Conservation (phyloP, 2,113 vertebrate genomes). For the Dermatemys mawii region DNA sequence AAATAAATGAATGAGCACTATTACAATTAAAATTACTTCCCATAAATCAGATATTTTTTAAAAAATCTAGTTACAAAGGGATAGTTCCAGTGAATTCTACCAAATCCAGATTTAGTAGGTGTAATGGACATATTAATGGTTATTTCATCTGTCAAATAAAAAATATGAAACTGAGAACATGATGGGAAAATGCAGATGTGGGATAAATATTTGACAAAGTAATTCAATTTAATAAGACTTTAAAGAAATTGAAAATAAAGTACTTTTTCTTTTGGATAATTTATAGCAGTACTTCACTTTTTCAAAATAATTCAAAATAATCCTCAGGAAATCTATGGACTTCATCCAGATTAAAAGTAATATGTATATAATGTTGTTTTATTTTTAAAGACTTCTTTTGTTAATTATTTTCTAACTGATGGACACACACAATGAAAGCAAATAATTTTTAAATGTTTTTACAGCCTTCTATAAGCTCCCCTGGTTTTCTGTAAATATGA, state of each 20-base stretch:
- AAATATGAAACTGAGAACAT: not conserved
- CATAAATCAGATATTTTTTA: not conserved
- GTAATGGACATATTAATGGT: not conserved
- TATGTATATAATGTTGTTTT: not conserved
- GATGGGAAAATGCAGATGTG: not conserved
- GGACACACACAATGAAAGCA: not conserved
- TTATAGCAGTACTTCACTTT: not conserved
- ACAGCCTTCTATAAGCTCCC: not conserved
- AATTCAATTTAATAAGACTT: not conserved
- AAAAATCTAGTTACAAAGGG: not conserved
- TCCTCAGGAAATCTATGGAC: not conserved
- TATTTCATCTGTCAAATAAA: not conserved
- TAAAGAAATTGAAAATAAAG: not conserved
- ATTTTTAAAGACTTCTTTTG: not conserved
- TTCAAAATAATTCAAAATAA: not conserved
- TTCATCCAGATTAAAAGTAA: not conserved
- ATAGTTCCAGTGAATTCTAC: not conserved
- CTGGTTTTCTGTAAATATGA: not conserved
- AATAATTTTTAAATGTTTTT: not conserved
- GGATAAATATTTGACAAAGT: not conserved
- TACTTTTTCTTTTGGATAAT: not conserved
- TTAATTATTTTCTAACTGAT: not conserved
- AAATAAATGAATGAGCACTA: not conserved
- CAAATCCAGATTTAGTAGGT: not conserved
- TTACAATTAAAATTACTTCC: not conserved